A percentile compares a stretch with the other conserved stretches of the same genome.
These are phyloP conservation scores for Myiozetetes cayanensis DNA, from an alignment of 2,113 vertebrate species.

Conservation along the genomic window DNA sequence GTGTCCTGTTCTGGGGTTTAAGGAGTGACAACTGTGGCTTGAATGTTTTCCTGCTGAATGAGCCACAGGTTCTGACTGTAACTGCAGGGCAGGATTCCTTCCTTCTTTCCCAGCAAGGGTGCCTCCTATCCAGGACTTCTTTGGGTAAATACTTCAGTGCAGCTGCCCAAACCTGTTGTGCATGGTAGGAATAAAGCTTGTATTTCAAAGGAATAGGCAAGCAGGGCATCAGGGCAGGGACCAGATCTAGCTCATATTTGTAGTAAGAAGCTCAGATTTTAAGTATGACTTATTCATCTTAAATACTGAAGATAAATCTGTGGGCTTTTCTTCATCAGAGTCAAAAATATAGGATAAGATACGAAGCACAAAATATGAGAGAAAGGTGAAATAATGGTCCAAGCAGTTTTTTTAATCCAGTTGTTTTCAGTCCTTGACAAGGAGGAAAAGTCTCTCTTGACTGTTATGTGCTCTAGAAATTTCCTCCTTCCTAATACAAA, in stretches of 20 bases:
- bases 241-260: neutral
- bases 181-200: neutral
- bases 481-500: neutral
- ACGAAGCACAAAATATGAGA: neutral
- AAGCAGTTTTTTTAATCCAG: neutral
- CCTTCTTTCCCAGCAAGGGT: neutral
- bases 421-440: neutral
- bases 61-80: neutral
- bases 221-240: neutral
- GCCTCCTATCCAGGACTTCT: neutral
- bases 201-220: neutral
- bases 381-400: neutral
- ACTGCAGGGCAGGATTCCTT: neutral
- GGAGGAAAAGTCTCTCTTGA: neutral
- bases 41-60: neutral
- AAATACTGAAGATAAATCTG: neutral
- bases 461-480: neutral
- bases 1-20: neutral
- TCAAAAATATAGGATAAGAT: rapidly evolving
- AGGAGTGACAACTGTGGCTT: rapidly evolving
- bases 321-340: neutral
- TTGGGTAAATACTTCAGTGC: neutral
- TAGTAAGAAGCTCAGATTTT: neutral
- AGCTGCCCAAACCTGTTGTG: neutral
- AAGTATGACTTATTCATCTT: neutral